Evolutionary conservation across 2,113 vertebrate species (phyloP).

Genomic region (Alces alces): DNA sequence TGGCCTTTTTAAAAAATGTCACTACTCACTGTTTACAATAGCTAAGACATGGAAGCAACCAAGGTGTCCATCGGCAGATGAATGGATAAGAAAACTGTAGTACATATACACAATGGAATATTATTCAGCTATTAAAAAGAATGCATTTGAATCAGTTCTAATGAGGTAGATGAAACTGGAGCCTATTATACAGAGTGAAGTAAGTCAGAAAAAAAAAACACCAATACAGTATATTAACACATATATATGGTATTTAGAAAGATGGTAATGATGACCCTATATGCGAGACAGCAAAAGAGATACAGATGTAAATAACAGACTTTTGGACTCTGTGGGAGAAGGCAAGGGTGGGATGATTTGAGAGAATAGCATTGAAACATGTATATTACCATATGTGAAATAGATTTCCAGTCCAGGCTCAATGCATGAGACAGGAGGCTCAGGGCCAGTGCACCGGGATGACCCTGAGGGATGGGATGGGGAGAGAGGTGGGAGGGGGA

Average conservation of each 20-base stretch:
- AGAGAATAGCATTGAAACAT: not conserved
- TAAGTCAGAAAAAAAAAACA: not conserved
- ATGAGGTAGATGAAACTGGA: not conserved
- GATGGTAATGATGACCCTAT: not conserved
- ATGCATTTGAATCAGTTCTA: not conserved
- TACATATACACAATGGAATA: not conserved
- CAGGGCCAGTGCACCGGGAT: not conserved
- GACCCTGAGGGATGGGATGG: not conserved
- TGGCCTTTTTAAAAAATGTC: not conserved
- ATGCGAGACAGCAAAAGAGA: not conserved
- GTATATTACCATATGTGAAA: not conserved
- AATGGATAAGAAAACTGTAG: not conserved
- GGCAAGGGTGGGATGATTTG: not conserved
- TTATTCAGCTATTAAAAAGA: not conserved
- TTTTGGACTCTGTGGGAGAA: not conserved
- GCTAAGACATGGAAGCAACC: not conserved
- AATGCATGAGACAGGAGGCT: not conserved
- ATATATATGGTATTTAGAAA: not conserved
- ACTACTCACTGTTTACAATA: not conserved
- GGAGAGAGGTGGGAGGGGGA: not conserved
- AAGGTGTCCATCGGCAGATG: not conserved
- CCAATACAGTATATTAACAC: not conserved
- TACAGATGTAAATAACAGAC: not conserved
- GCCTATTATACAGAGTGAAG: not conserved
- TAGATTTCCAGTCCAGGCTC: not conserved